A percentile compares a stretch with the other conserved stretches of the same genome.
Evolutionary conservation across 2,797 vertebrate species (phyloP).

Genomic region (Gila robusta): DNA sequence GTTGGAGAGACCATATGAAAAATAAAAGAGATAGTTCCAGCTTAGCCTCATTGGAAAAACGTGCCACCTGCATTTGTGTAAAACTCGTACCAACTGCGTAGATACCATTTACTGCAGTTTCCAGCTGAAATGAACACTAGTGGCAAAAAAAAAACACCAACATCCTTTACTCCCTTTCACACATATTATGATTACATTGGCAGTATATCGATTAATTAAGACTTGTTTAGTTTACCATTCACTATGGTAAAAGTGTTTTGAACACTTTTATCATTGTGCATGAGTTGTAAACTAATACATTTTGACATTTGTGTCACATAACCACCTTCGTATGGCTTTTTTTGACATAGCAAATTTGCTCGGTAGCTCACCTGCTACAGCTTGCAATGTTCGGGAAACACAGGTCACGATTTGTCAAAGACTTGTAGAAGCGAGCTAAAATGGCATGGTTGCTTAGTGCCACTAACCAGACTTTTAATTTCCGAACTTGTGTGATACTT

Average conservation of each 20-base stretch:
- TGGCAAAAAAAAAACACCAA: background rate
- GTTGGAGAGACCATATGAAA: background rate
- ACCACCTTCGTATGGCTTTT: background rate
- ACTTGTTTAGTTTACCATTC: background rate
- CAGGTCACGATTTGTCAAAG: background rate
- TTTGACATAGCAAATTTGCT: background rate
- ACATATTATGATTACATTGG: background rate
- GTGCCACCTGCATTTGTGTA: background rate
- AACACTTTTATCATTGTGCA: background rate
- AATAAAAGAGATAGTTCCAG: background rate
- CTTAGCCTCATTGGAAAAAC: background rate
- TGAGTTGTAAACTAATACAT: background rate
- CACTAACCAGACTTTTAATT: background rate
- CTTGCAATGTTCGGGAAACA: background rate
- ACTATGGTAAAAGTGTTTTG: background rate
- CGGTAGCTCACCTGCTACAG: background rate
- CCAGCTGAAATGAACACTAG: background rate
- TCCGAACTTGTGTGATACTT: background rate
- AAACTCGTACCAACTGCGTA: background rate
- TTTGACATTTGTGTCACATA: background rate
- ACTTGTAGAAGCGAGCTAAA: background rate
- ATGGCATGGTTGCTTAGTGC: background rate
- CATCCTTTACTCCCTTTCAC: background rate
- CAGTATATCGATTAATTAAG: background rate
- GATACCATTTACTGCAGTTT: background rate